Conservation (phyloP, 2,797 vertebrate species). For the Sebastiscus tertius region DNA sequence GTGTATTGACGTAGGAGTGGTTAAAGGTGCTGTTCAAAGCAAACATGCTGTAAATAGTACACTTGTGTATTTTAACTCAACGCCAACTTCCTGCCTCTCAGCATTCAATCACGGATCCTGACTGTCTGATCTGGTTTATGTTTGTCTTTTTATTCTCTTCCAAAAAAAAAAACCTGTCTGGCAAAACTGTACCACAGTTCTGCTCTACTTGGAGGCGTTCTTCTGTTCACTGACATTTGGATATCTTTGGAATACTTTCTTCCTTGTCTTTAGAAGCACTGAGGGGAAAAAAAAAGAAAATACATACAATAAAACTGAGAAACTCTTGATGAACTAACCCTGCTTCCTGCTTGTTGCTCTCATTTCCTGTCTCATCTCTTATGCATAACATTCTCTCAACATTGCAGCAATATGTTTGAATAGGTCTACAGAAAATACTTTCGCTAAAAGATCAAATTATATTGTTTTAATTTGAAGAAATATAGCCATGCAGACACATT, state of each 20-base stretch:
- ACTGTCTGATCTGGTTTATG: slow-evolving; percentile 66
- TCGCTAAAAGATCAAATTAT: neutral
- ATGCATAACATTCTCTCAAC: slow-evolving; percentile 52
- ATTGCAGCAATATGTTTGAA: slow-evolving; percentile 17
- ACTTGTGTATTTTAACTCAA: slow-evolving; percentile 77
- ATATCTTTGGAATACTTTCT: slow-evolving; percentile 81
- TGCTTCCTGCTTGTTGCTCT: slow-evolving; percentile 74
- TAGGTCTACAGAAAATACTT: neutral
- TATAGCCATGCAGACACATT: neutral
- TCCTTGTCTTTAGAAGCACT: slow-evolving; percentile 86
- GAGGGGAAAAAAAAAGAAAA: slow-evolving; percentile 68
- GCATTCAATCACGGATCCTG: slow-evolving; percentile 71
- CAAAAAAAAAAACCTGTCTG: slow-evolving; percentile 61
- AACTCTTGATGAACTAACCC: slow-evolving; percentile 83
- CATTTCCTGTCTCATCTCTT: slow-evolving; percentile 54
- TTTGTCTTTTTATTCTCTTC: slow-evolving; percentile 73
- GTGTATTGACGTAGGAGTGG: slow-evolving; percentile 75
- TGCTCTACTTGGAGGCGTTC: slow-evolving; percentile 65
- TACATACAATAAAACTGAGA: slow-evolving; percentile 83
- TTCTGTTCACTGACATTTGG: slow-evolving; percentile 78
- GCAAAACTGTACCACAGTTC: slow-evolving; percentile 69
- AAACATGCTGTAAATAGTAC: slow-evolving; percentile 87
- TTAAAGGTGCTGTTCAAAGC: slow-evolving; percentile 71
- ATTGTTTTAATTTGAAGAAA: neutral
- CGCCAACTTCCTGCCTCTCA: slow-evolving; percentile 78